Evolutionary conservation across 1,140 invertebrate genomes (phyloP).

Genomic region (Wasmannia auropunctata): DNA sequence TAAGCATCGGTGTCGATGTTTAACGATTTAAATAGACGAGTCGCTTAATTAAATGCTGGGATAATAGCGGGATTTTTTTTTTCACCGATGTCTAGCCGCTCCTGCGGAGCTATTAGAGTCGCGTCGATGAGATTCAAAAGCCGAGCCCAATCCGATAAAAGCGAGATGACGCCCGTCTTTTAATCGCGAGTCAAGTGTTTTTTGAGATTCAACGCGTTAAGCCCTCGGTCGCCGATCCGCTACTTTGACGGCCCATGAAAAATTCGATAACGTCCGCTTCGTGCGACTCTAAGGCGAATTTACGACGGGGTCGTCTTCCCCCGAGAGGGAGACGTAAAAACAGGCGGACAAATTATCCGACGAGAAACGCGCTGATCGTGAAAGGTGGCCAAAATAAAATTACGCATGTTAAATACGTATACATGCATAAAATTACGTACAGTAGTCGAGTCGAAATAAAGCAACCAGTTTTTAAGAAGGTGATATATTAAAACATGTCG

Average conservation of each 20-base stretch:
- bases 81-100: not conserved
- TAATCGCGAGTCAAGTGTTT: constrained; percentile 31
- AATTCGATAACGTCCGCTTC: not conserved
- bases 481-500: too few relatives aligned
- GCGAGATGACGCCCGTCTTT: not conserved
- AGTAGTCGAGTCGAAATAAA: not conserved
- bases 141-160: constrained; percentile 1
- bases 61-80: not conserved
- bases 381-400: not conserved
- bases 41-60: constrained; percentile 26
- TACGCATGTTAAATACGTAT: not conserved
- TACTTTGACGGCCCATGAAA: constrained; percentile 15
- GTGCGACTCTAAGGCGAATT: constrained; percentile 28
- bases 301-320: not conserved
- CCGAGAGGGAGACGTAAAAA: not conserved
- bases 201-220: not conserved
- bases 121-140: constrained; percentile 6
- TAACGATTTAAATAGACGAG: not conserved
- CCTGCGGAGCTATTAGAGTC: not conserved
- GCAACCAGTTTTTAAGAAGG: not conserved
- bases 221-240: not conserved
- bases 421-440: too few relatives aligned
- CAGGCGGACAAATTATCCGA: not conserved
- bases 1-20: not conserved
- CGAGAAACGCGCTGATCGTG: not conserved